phyloP scores from a whole-genome alignment of 2,888 invertebrate species.

The Bombylius major region DNA sequence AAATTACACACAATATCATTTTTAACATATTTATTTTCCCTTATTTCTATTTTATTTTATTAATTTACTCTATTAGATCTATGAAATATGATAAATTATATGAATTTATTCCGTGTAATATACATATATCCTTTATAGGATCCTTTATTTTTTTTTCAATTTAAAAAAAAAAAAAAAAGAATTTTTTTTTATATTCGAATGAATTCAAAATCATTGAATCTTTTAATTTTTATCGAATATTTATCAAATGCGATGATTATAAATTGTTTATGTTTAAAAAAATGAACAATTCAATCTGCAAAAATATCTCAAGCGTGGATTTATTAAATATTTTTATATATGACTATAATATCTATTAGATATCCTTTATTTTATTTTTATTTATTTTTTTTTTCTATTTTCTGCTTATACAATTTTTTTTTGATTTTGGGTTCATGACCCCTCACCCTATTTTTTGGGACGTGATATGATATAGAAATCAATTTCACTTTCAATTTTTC shows the following conservation, averaged over 20 bases:
- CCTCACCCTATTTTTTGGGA: neutral
- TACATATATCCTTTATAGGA: too few species aligned
- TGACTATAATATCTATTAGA: neutral
- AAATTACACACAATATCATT: too few species aligned
- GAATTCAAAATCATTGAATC: too few species aligned
- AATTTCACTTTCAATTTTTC: conserved; percentile 4
- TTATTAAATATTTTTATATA: neutral
- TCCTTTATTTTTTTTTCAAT: too few species aligned
- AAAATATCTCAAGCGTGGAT: neutral
- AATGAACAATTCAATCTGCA: conserved; percentile 5
- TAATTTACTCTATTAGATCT: too few species aligned
- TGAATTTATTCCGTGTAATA: too few species aligned
- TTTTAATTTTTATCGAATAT: neutral
- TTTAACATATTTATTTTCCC: too few species aligned
- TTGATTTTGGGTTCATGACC: neutral
- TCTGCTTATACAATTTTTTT: too few species aligned
- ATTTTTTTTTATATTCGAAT: too few species aligned
- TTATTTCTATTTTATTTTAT: too few species aligned
- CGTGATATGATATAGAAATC: conserved; percentile 8
- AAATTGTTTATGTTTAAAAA: neutral
- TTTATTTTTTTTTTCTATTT: neutral
- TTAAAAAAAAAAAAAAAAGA: too few species aligned
- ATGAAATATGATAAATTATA: too few species aligned
- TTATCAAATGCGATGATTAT: neutral
- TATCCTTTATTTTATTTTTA: neutral